phyloP scores from a whole-genome alignment of 2,888 invertebrate genomes.

The Sisyra terminalis region DNA sequence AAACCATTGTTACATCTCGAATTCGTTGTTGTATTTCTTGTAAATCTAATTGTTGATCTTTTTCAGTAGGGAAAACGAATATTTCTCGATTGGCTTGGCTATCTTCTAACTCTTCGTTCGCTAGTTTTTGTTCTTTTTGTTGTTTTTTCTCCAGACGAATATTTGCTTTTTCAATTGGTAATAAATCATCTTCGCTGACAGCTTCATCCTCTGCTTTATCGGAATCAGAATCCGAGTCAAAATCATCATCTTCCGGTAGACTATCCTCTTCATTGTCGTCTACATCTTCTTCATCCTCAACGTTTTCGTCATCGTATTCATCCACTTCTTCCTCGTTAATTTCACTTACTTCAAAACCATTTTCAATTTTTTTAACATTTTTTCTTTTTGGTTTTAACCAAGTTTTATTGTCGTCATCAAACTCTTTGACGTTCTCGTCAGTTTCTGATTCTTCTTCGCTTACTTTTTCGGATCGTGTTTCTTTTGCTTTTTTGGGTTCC shows the following conservation, averaged over 20 bases:
- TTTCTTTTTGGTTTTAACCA: constrained; percentile 46
- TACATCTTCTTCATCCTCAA: constrained; percentile 16
- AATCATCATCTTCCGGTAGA: constrained; percentile 13
- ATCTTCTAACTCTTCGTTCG: constrained; percentile 67
- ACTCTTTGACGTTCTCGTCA: constrained; percentile 28
- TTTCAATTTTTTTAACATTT: constrained; percentile 3
- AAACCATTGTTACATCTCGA: constrained; percentile 63
- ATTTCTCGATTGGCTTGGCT: constrained; percentile 61
- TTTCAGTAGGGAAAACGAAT: constrained; percentile 63
- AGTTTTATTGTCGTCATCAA: constrained; percentile 52
- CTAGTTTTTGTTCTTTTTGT: constrained; percentile 47
- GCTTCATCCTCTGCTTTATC: too few relatives aligned
- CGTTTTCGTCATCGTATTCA: constrained; percentile 12
- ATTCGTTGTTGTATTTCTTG: constrained; percentile 81
- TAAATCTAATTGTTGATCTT: constrained; percentile 53
- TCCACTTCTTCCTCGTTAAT: constrained; percentile 17
- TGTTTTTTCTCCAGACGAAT: constrained; percentile 60
- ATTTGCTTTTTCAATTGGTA: constrained; percentile 77
- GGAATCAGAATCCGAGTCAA: constrained; percentile 13
- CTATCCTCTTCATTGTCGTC: constrained; percentile 19
- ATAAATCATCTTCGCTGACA: constrained; percentile 49
- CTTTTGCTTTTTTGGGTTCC: constrained; percentile 22
- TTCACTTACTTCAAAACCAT: constrained; percentile 20
- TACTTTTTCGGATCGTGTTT: constrained; percentile 10
- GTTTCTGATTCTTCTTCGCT: constrained; percentile 15